Evolutionary conservation across 2,888 invertebrate genomes (phyloP).

Genomic region (Allolobophora icterica): DNA sequence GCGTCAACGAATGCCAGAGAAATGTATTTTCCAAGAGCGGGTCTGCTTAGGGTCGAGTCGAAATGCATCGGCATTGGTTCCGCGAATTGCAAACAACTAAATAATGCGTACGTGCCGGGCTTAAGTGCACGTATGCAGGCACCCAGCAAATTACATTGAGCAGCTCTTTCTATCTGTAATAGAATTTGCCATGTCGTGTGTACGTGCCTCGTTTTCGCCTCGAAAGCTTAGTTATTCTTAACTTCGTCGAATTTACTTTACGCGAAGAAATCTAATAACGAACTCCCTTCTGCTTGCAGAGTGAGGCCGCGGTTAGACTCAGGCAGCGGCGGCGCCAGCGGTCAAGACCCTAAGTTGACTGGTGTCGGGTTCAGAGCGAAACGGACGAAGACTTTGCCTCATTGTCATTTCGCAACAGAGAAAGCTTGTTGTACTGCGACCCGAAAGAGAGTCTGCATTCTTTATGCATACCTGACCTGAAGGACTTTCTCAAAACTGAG

Average conservation of each 20-base stretch:
- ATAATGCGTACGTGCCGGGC: conserved; percentile 17
- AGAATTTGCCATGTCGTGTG: neutral
- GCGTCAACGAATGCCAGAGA: neutral
- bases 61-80: neutral
- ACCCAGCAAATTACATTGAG: neutral
- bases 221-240: conserved; percentile 20
- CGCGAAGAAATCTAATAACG: conserved; percentile 22
- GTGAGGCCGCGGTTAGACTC: neutral
- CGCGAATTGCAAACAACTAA: conserved; percentile 9
- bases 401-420: too few species aligned
- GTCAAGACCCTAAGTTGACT: conserved; percentile 2
- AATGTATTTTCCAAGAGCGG: neutral
- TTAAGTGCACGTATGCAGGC: neutral
- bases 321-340: neutral
- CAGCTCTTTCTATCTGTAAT: neutral
- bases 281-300: conserved; percentile 30
- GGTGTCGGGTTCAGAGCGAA: neutral
- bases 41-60: neutral
- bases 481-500: neutral
- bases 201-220: neutral
- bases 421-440: neutral
- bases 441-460: neutral
- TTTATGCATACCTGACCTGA: neutral
- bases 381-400: neutral
- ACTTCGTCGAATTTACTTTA: conserved; percentile 25